Evolutionary conservation across 2,888 invertebrate species (phyloP), one percentile per base, ranked within the genome.

Genomic region (Ptychoptera albimana): DNA sequence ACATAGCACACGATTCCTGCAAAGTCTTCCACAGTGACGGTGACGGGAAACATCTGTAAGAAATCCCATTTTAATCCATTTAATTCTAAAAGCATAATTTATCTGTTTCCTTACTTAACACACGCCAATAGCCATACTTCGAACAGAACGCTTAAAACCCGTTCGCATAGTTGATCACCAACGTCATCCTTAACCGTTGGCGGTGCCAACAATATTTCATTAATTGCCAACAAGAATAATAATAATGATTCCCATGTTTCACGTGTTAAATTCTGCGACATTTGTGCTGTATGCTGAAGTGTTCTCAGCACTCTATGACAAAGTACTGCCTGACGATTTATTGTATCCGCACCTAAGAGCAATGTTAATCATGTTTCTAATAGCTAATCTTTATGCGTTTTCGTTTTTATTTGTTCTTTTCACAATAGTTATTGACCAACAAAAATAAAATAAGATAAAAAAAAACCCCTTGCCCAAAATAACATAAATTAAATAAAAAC

Each of bases 1-100:
- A 96, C 57, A 84, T 81, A 55, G 83, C 75, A 63, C 92, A 92
- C 56, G 91, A 86, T 66, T 92, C 91, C 54, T 88, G 76, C 49
- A 96, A 69, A 0, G 94, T 94, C 61, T 92, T 89, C 94, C 94
- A 96, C 51, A 94, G 69, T 1, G 92, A 86, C 7, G 96, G 96
- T 4, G 92, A 82, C 1, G 96, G 96, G 68, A 96, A 96, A 59
- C 87, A 91, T 50, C 73, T 69, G 7, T 23, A 23, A n/a, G n/a
- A n/a, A n/a, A n/a, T n/a, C n/a, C n/a, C n/a, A n/a, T n/a, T n/a
- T n/a, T n/a, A n/a, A n/a, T n/a, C n/a, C n/a, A n/a, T n/a, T n/a
- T n/a, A n/a, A n/a, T n/a, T n/a, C n/a, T n/a, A n/a, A n/a, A n/a
- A n/a, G n/a, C n/a, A n/a, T n/a, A n/a, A n/a, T n/a, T n/a, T n/a